Evolutionary conservation across 1,140 invertebrate species (phyloP).

Genomic region (Drosophila sp.): DNA sequence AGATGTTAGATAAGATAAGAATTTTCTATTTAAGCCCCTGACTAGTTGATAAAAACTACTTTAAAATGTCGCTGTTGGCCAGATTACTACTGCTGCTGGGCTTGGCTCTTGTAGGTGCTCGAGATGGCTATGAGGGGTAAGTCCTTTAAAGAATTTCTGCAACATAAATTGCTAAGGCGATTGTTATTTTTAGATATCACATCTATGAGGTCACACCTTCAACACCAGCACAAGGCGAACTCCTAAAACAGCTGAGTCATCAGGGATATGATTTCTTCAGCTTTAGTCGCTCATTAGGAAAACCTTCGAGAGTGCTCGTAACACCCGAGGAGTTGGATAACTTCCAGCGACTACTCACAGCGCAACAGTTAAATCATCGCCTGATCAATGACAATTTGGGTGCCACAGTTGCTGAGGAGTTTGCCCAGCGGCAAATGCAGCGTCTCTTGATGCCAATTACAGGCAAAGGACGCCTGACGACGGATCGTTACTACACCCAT

Average conservation of each 20-base stretch:
- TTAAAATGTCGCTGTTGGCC: conserved; percentile 44
- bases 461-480: conserved; percentile 68
- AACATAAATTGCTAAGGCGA: background rate
- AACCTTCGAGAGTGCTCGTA: conserved; percentile 55
- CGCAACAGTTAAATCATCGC: conserved; percentile 21
- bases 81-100: conserved; percentile 49
- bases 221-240: conserved; percentile 39
- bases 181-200: conserved; percentile 52
- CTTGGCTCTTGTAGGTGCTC: conserved; percentile 39
- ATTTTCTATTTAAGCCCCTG: conserved; percentile 52
- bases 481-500: conserved; percentile 72
- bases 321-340: conserved; percentile 47
- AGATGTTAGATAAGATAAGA: conserved; percentile 61
- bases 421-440: conserved; percentile 49
- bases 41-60: background rate
- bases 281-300: conserved; percentile 44
- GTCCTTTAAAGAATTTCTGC: background rate
- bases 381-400: conserved; percentile 63
- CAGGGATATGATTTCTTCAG: conserved; percentile 68
- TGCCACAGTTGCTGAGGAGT: conserved; percentile 54
- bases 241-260: conserved; percentile 44
- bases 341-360: conserved; percentile 45
- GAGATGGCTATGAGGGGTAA: conserved; percentile 61
- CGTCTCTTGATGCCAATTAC: conserved; percentile 56
- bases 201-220: conserved; percentile 65